Percentiles rank a stretch among this genome's conserved stretches.
These are phyloP conservation scores for Zaprionus nigranus DNA, from an alignment of 1,140 invertebrate species.

Conservation along the genomic window DNA sequence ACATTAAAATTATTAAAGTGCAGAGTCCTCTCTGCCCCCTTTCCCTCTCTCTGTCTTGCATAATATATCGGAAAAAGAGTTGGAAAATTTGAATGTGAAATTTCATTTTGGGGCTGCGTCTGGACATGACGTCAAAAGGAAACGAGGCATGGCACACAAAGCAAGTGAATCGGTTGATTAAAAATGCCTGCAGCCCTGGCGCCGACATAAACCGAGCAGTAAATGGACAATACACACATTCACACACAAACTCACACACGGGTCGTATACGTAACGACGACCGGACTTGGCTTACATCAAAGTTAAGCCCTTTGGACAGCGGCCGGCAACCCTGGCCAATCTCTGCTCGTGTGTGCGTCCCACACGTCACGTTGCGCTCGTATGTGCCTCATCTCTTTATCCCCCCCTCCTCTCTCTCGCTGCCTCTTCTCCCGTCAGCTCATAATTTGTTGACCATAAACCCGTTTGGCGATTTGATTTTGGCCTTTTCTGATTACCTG, in stretches of 20 bases:
- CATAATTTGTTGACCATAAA: conserved; percentile 52
- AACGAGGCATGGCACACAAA: not conserved
- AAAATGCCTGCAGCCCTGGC: conserved; percentile 38
- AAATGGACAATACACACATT: not conserved
- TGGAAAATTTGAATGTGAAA: not conserved
- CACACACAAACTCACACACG: conserved; percentile 4
- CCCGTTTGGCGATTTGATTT: conserved; percentile 45
- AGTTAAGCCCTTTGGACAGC: conserved; percentile 17
- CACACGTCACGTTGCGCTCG: not conserved
- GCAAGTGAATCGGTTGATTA: conserved; percentile 40
- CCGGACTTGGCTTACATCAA: conserved; percentile 22
- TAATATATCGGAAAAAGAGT: conserved; percentile 2
- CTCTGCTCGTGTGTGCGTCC: too few relatives aligned
- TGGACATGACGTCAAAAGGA: conserved; percentile 45
- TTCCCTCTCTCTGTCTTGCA: not conserved
- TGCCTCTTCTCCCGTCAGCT: not conserved
- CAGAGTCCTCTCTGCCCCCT: not conserved
- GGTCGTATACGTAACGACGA: conserved; percentile 48
- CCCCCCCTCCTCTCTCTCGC: not conserved
- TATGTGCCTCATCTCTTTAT: not conserved
- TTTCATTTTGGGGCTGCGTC: not conserved
- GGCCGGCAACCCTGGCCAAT: not conserved
- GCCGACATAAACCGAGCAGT: conserved; percentile 28
- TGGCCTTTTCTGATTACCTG: conserved; percentile 50
- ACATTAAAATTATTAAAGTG: conserved; percentile 9